Base-by-base conservation (phyloP, 1,140 invertebrate genomes). In the Drosophila sturtevanti region DNA sequence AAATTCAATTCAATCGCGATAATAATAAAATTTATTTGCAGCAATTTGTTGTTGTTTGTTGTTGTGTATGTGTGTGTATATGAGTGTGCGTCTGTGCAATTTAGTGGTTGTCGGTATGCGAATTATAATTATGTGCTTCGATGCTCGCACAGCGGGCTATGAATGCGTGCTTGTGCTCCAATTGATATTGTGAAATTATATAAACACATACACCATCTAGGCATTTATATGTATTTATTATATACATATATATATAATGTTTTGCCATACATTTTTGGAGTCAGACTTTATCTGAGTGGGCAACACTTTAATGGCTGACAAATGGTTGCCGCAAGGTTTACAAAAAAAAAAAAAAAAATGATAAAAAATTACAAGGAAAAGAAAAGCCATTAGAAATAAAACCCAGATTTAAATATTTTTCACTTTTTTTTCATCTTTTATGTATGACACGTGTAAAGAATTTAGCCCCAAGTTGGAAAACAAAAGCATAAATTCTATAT, bases 1-100 rank as follows among this genome's bases (percentile, higher is more conserved):
- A 66, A 82, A 81, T 82, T 74, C 67, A 86, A 72, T 86, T 76
- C 82, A 68, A 87, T 86, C 77, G 82, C 71, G 82, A 87, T 82
- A 82, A 79, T 87, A 76, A 87, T 81, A 76, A 67, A 87, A 82
- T 87, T 79, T 87, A 87, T 87, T 87, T 72, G 68, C 71, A 71
- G 63, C 79, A 79, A 81, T 87, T 82, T 74, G 79, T 75, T 77
- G 68, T 59, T 54, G 37, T 54, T 56, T 62, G 37, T 54, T 56
- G 56, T 59, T 38, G 44, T 31, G 6, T 31, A 0, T 31, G 18
- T 38, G 34, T 59, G 51, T 31, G 55, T 71, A 67, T 52, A 62
- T 63, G 58, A 38, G 18, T 59, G 24, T 27, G 54, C 22, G 65
- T 27, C 65, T 84, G 54, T 70, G 68, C 65, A 68, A 77, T 80